Conservation (phyloP, 2,797 vertebrate species). For the Pipistrellus kuhlii region DNA sequence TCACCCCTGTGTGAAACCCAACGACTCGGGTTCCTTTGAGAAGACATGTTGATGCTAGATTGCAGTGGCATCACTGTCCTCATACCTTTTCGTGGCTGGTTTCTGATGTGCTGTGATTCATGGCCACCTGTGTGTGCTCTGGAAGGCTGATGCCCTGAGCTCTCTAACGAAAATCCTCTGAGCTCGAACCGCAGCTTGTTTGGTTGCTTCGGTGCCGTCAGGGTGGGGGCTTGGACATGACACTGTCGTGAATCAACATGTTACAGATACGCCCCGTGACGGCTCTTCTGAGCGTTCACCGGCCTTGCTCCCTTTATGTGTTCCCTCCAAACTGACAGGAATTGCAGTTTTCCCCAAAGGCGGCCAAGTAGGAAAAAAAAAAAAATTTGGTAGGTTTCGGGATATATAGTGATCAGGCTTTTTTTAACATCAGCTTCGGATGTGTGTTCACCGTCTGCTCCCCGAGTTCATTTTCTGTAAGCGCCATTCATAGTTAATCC, state of each 20-base stretch:
- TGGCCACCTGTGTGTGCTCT: background rate
- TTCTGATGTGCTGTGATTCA: background rate
- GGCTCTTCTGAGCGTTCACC: slow-evolving; percentile 52
- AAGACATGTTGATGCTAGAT: background rate
- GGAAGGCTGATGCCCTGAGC: background rate
- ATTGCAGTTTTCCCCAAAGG: slow-evolving; percentile 52
- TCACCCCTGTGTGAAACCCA: background rate
- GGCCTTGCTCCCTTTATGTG: slow-evolving; percentile 45
- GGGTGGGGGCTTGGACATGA: slow-evolving; percentile 59
- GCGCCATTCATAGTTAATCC: background rate
- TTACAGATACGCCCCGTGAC: slow-evolving; percentile 60
- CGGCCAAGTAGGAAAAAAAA: slow-evolving; percentile 46
- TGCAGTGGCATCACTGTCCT: background rate
- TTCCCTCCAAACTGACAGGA: slow-evolving; percentile 60
- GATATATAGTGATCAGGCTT: slow-evolving; percentile 37
- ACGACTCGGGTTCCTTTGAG: background rate
- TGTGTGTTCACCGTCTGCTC: background rate
- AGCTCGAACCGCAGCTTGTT: background rate
- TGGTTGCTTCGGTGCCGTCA: background rate
- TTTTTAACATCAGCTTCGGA: background rate
- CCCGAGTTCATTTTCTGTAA: background rate
- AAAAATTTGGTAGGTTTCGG: slow-evolving; percentile 60
- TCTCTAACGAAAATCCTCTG: slow-evolving; percentile 49
- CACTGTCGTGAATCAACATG: slow-evolving; percentile 74
- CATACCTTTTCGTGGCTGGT: background rate